These are phyloP conservation scores for Muntiacus muntjak DNA, from an alignment of 2,113 vertebrate genomes.

Conservation along the genomic window DNA sequence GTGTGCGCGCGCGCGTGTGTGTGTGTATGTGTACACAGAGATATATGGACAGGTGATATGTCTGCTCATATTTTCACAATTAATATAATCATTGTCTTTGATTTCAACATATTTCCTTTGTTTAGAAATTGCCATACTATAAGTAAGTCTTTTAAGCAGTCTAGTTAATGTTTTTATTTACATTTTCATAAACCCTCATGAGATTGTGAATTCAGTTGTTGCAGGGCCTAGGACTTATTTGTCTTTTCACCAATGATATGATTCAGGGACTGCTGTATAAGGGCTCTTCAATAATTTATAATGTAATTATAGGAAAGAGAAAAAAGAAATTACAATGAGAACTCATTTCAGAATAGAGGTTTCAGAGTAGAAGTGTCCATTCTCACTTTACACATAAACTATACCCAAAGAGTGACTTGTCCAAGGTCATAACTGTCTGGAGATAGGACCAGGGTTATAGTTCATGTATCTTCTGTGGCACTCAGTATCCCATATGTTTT, in stretches of 20 bases:
- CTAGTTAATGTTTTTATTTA: not conserved
- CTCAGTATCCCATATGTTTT: not conserved
- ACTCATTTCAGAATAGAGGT: constrained; percentile 22
- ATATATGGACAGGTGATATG: not conserved
- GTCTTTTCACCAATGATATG: constrained; percentile 12
- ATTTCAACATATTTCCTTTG: not conserved
- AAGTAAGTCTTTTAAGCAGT: constrained; percentile 21
- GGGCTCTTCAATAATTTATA: not conserved
- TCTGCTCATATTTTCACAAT: constrained; percentile 30
- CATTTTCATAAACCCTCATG: constrained; percentile 32
- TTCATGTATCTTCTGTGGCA: not conserved
- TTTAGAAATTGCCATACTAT: not conserved
- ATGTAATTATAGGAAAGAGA: not conserved
- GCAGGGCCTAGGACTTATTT: not conserved
- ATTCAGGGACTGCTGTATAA: not conserved
- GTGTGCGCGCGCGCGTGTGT: not conserved
- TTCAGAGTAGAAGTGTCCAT: constrained; percentile 5
- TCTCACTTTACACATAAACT: not conserved
- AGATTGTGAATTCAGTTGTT: not conserved
- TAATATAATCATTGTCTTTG: not conserved
- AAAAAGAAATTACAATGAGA: not conserved
- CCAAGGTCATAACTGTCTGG: not conserved
- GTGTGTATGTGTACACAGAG: not conserved
- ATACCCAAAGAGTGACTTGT: not conserved
- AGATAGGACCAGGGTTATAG: not conserved